Base-by-base conservation (phyloP, 1,140 invertebrate genomes). In the Watersipora subatra region DNA sequence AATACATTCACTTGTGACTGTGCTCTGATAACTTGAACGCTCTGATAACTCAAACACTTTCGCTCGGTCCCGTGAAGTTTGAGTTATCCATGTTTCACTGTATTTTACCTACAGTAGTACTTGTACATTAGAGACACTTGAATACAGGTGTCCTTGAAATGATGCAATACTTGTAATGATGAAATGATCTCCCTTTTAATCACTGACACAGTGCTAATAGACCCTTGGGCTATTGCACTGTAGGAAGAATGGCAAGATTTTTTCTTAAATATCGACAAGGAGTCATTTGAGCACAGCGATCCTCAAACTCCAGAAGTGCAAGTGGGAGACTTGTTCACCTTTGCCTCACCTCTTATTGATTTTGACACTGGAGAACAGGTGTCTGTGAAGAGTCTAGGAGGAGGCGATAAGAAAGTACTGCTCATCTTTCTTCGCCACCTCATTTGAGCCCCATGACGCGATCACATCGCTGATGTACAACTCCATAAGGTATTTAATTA, bases 381-480 rank as follows among this genome's bases (percentile, higher is more conserved):
- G 28, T 65, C 24, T 57, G 57, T 75, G 22, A 22, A 61, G 29
- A 57, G 69, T 19, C 69, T 68, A 22, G 24, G 72, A 15, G 24
- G n/a, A 2, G 58, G 26, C 25, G 29, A 30, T 25, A 57, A 68
- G 2, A 66, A 64, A 57, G 62, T 73, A 22, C 46, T 74, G 34
- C 65, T 76, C n/a, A 63, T 76, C 1, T 57, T 75, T 55, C 63
- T 75, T 22, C 64, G 75, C 28, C 75, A 76, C 66, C 75, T 76
- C 71, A 74, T 73, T 19, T 76, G 75, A 76, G 70, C 75, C 19
- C 75, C 75, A 63, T 76, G 75, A 76, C 75, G 72, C 58, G 67
- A 66, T 27, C 75, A 76, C 61, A 64, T 75, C 26, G 55, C 63
- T 59, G 34, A 46, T n/a, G 34, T 46, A 7, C 34, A 12, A 12